Conservation (phyloP, 2,888 invertebrate species). For the Neelides folsomi region DNA sequence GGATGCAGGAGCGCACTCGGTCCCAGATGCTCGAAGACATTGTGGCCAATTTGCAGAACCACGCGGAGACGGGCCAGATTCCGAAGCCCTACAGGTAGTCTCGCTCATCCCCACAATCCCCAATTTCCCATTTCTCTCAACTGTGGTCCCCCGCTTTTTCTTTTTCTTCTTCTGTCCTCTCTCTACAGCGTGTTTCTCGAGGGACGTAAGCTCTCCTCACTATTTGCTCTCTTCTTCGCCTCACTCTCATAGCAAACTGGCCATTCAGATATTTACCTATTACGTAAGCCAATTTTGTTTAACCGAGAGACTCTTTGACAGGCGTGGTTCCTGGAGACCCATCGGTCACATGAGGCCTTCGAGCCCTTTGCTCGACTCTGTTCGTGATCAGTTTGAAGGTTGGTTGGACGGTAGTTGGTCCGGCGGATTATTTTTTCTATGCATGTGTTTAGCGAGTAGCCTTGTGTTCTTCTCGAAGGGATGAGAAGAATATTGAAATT, state of each 20-base stretch:
- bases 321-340: constrained; percentile 76
- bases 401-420: constrained; percentile 5
- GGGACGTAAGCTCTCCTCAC: too few relatives aligned
- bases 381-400: constrained; percentile 75
- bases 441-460: not conserved
- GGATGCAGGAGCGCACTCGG: constrained; percentile 85
- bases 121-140: not conserved
- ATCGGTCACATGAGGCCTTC: constrained; percentile 66
- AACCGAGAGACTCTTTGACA: constrained; percentile 29
- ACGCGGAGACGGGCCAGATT: constrained; percentile 88
- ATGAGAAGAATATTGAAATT: constrained; percentile 10
- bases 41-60: constrained; percentile 82
- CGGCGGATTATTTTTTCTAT: not conserved
- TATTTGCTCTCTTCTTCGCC: not conserved
- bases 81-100: constrained; percentile 75
- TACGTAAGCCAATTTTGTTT: not conserved
- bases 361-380: constrained; percentile 79
- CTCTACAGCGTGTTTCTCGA: too few relatives aligned
- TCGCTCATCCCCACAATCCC: not conserved
- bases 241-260: not conserved
- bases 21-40: constrained; percentile 90
- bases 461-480: constrained; percentile 3
- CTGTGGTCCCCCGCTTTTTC: too few relatives aligned
- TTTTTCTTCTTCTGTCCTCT: too few relatives aligned
- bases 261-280: too few relatives aligned